A percentile compares a stretch with the other conserved stretches of the same genome.
These are phyloP conservation scores for Danio kyathit DNA, from an alignment of 2,797 vertebrate species.

Conservation along the genomic window DNA sequence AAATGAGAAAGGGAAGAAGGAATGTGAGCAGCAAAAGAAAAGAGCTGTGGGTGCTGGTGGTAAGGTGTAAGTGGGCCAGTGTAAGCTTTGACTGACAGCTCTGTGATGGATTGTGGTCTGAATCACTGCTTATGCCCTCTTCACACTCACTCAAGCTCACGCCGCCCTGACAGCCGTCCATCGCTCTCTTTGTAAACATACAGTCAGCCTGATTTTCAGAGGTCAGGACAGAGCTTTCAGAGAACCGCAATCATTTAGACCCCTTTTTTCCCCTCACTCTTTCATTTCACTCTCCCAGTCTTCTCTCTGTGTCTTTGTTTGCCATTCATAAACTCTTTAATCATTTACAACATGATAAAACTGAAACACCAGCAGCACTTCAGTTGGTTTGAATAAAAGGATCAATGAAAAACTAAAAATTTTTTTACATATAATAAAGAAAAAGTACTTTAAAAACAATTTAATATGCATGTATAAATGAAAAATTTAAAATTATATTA, in stretches of 20 bases:
- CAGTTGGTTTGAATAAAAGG: not conserved
- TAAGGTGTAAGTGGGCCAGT: constrained; percentile 45
- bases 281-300: not conserved
- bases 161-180: constrained; percentile 50
- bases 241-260: constrained; percentile 42
- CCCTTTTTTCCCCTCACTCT: constrained; percentile 11
- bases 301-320: constrained; percentile 2
- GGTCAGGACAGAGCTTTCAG: constrained; percentile 48
- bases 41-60: constrained; percentile 37
- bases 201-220: constrained; percentile 50
- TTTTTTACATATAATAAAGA: not conserved
- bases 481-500: too few species aligned
- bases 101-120: constrained; percentile 62
- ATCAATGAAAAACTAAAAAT: not conserved
- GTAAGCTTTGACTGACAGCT: constrained; percentile 40
- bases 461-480: too few species aligned
- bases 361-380: not conserved
- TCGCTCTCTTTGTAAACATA: constrained; percentile 63
- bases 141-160: constrained; percentile 54
- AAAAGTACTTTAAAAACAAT: not conserved
- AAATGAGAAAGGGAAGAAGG: constrained; percentile 62
- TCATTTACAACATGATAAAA: constrained; percentile 21
- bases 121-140: constrained; percentile 59
- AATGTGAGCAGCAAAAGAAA: constrained; percentile 50
- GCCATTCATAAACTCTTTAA: constrained; percentile 23